These are phyloP conservation scores for Lagopus muta DNA, from an alignment of 2,113 vertebrate genomes.

Conservation along the genomic window DNA sequence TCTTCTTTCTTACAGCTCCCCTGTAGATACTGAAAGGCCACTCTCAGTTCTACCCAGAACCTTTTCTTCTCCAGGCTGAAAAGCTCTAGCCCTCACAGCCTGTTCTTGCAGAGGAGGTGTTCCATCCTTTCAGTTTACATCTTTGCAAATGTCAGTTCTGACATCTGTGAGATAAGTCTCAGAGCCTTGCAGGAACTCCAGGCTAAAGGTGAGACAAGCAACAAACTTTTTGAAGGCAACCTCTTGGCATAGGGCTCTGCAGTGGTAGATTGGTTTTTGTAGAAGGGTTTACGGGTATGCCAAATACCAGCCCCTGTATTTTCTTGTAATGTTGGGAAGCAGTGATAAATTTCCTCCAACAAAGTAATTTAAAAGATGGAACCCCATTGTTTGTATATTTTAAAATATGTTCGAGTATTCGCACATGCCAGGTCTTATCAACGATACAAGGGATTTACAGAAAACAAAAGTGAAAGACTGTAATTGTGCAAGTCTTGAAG, in stretches of 20 bases:
- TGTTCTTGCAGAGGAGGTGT: no score
- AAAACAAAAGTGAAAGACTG: neutral
- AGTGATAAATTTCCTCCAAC: neutral
- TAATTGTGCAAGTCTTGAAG: neutral
- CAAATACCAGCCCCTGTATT: neutral
- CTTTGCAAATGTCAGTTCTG: neutral
- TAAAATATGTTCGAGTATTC: neutral
- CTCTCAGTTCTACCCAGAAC: no score
- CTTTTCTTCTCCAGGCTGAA: no score
- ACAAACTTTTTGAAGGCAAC: neutral
- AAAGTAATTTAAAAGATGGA: fast-evolving
- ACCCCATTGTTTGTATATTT: neutral
- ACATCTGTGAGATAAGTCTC: neutral
- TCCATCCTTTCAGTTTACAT: no score
- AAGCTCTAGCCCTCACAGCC: no score
- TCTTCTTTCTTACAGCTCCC: no score
- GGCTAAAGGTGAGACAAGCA: neutral
- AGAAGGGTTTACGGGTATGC: neutral
- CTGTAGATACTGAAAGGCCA: no score
- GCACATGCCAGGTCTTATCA: neutral
- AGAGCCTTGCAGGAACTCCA: neutral
- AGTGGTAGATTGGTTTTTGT: neutral
- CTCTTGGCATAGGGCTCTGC: neutral
- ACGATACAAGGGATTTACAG: neutral
- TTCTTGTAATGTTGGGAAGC: neutral